These are phyloP conservation scores for Sinohyriopsis cumingii DNA, from an alignment of 2,888 invertebrate genomes.

Conservation along the genomic window DNA sequence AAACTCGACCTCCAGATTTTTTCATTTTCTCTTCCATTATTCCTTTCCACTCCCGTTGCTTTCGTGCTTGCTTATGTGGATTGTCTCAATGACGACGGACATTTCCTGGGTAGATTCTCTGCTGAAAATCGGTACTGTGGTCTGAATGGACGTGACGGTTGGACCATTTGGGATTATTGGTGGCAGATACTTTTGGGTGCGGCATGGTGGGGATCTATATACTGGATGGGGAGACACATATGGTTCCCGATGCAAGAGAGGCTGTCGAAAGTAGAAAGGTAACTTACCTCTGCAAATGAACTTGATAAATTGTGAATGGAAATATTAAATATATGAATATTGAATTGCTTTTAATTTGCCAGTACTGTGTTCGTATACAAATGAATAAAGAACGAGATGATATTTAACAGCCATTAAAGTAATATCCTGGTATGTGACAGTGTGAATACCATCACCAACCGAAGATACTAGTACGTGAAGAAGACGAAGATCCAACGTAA, in stretches of 20 bases:
- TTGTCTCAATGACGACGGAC: slow-evolving; percentile 10
- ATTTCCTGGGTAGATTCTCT: slow-evolving; percentile 16
- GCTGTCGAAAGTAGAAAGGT: slow-evolving; percentile 62
- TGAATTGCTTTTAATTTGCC: no score
- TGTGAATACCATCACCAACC: no score
- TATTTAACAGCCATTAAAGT: no score
- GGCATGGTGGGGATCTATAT: slow-evolving; percentile 58
- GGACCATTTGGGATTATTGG: slow-evolving; percentile 5
- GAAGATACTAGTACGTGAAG: no score
- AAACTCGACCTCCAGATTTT: slow-evolving; percentile 73
- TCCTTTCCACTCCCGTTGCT: slow-evolving; percentile 68
- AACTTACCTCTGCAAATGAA: slow-evolving; percentile 4
- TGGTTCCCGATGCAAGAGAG: slow-evolving; percentile 62
- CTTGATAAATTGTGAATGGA: neutral
- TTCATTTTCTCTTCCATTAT: slow-evolving; percentile 71
- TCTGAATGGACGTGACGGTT: neutral
- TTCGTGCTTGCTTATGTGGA: slow-evolving; percentile 27
- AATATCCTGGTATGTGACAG: no score
- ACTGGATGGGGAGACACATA: slow-evolving; percentile 65
- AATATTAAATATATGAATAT: no score
- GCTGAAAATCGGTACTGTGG: slow-evolving; percentile 17
- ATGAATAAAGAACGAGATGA: no score
- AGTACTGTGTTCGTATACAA: no score
- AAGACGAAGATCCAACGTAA: no score
- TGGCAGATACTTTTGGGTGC: slow-evolving; percentile 25